These are phyloP conservation scores for Petrocephalus schoutedeni DNA, from an alignment of 2,797 vertebrate species.

Conservation along the genomic window DNA sequence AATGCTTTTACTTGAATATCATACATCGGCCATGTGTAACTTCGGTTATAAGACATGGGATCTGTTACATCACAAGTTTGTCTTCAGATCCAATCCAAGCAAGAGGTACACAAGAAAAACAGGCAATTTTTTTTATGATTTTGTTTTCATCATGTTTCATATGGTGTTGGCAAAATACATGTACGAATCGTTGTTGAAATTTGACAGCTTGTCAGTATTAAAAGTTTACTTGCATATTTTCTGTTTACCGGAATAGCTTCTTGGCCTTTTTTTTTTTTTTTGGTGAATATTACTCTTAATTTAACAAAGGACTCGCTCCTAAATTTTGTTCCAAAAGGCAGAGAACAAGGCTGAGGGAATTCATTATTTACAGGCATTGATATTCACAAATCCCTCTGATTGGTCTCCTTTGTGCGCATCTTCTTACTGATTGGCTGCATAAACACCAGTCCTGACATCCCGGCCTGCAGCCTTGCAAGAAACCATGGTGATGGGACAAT, in stretches of 20 bases:
- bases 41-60: background rate
- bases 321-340: conserved; percentile 62
- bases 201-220: background rate
- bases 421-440: conserved; percentile 42
- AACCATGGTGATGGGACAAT: conserved; percentile 22
- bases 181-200: conserved; percentile 10
- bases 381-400: conserved; percentile 47
- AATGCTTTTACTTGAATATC: background rate
- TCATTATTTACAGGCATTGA: conserved; percentile 60
- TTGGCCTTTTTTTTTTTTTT: conserved; percentile 46
- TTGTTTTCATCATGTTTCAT: conserved; percentile 12
- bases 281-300: background rate
- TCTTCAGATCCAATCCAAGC: background rate
- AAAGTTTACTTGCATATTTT: conserved; percentile 40
- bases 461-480: conserved; percentile 24
- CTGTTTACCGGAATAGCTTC: conserved; percentile 34
- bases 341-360: conserved; percentile 54
- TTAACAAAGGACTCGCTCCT: conserved; percentile 73
- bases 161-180: conserved; percentile 24
- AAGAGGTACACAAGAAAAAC: background rate
- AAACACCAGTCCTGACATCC: conserved; percentile 39
- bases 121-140: background rate
- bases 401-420: conserved; percentile 38
- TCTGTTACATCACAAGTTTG: background rate
- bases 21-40: background rate